Base-by-base conservation (phyloP, 2,113 vertebrate species). In the Scomber scombrus region DNA sequence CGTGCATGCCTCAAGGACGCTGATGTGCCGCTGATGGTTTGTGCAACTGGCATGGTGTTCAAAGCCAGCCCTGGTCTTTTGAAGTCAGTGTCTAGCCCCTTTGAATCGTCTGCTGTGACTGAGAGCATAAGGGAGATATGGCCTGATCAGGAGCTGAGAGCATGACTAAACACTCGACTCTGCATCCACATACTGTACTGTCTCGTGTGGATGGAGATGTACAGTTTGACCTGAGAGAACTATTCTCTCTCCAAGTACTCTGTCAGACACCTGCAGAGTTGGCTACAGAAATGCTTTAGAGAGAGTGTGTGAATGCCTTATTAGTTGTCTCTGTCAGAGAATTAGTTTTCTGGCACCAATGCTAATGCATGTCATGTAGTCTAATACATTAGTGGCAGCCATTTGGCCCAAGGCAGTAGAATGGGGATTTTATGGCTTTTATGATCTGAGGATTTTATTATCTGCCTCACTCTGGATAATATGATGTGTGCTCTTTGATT, bases 371-470 rank as follows among this genome's bases (percentile, higher is more conserved):
- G 71, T 57, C 85, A 85, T 90, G 91, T 85, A 83, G 86, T 85
- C 68, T 89, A 81, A 88, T 87, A 85, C 84, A 87, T 91, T 90
- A 90, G 78, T 74, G 47, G 67, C 85, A 90, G 85, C 67, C 69
- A 84, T 88, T 91, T 85, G 80, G 88, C 89, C 77, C 70, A 75
- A 85, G 75, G 92, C 84, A 78, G 66, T 51, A 71, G 70, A 88
- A 80, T 86, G 61, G 56, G 61, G 63, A 77, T 91, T 92, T 91
- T 90, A 92, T 91, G 87, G 86, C 68, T 92, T 93, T 93, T 93
- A 92, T 91, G 90, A 92, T 91, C 78, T 87, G 75, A 87, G 58
- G 81, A 84, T 88, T 92, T 93, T 91, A 91, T 90, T 91, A 91
- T 92, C 89, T 88, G 54, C 68, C 78, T 84, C 78, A 80, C 81